Evolutionary conservation across 1,140 invertebrate species (phyloP), one percentile per base, ranked within the genome.

Genomic region (Vanessa tameamea): DNA sequence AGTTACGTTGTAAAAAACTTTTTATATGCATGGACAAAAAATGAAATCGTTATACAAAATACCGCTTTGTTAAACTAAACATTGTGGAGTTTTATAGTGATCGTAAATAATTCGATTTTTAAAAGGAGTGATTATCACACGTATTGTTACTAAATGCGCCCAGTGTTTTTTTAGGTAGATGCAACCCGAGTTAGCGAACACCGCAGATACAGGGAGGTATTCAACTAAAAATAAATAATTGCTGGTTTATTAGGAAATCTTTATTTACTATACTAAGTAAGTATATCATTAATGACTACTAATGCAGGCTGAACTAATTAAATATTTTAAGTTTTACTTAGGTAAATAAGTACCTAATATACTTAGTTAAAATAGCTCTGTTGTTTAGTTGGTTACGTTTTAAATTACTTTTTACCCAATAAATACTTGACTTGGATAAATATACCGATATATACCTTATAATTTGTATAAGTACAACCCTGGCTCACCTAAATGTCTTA

Each of bases 91-190:
- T 78, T 78, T 78, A 78, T 75, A 59, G 72, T 50, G 13, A 63
- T 23, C 73, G 53, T 78, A 78, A 78, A 78, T 72, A 66, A 31
- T 65, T 16, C 7, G 43, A 79, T 26, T 72, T 43, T 69, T 59
- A 77, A 76, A 67, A 67, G 43, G 16, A 57, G 73, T 76, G 78
- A 80, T 80, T 77, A 82, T 79, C 79, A 67, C 69, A 71, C 31
- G 59, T 37, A 64, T 72, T 71, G 68, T 76, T 69, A 51, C 68
- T 69, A 76, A 69, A 59, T 76, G 72, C 65, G 57, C 47, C 53
- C 55, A 66, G 64, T 67, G 51, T 9, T 47, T 31, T 69, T 59
- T 55, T 37, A 47, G 15, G 55, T 13, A 67, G 37, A 23, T 50
- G 66, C 64, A 75, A 75, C 51, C 50, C 31, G 59, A 73, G 51